These are phyloP conservation scores for Drosophila arizonae DNA, from an alignment of 1,140 invertebrate genomes.

Conservation along the genomic window DNA sequence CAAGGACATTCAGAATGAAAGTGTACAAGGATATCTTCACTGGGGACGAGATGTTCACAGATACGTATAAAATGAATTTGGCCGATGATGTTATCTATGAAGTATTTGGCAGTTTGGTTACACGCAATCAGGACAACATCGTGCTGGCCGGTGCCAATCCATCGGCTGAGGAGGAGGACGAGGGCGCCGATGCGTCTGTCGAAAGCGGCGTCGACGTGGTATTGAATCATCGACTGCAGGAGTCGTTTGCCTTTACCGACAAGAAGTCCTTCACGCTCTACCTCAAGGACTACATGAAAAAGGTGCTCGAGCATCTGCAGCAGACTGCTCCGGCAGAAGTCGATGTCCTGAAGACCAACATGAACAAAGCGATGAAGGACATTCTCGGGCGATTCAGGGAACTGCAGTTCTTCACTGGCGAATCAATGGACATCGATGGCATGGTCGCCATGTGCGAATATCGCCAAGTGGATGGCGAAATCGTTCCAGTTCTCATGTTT, in stretches of 20 bases:
- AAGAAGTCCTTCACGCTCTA: conserved; percentile 96
- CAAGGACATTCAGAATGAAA: conserved; percentile 87
- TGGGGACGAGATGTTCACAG: conserved; percentile 99
- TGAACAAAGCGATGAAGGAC: conserved; percentile 97
- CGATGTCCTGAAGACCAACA: conserved; percentile 94
- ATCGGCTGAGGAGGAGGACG: conserved; percentile 94
- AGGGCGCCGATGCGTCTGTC: conserved; percentile 89
- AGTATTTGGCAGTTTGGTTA: conserved; percentile 94
- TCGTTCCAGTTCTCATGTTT: conserved; percentile 94
- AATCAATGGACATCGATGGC: conserved; percentile 96
- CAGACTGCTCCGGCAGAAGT: conserved; percentile 92
- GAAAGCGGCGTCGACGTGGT: conserved; percentile 96
- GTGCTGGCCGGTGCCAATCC: conserved; percentile 94
- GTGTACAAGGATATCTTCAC: conserved; percentile 97
- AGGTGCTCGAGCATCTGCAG: conserved; percentile 93
- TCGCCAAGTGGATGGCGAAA: conserved; percentile 92
- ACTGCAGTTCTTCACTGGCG: conserved; percentile 96
- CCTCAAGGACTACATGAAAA: conserved; percentile 98
- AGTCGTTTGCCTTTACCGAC: conserved; percentile 93
- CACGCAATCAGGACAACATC: conserved; percentile 91
- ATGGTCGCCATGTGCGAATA: conserved; percentile 96
- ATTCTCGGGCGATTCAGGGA: conserved; percentile 95
- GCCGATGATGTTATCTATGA: conserved; percentile 97
- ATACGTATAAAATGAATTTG: conserved; percentile 96
- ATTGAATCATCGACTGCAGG: conserved; percentile 94